phyloP scores from a whole-genome alignment of 2,113 vertebrate genomes.

The Eleginops maclovinus region DNA sequence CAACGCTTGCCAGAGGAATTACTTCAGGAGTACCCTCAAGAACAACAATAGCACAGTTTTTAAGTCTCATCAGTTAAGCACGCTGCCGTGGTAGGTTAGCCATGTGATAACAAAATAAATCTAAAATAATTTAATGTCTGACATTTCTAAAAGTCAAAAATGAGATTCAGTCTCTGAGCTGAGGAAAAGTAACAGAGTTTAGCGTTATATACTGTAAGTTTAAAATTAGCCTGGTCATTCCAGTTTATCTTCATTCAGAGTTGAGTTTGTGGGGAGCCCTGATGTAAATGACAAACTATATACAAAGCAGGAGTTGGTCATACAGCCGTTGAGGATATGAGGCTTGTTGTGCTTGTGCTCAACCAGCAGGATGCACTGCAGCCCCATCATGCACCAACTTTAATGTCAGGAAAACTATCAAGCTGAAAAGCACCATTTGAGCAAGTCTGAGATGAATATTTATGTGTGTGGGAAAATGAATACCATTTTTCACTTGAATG shows the following conservation, averaged over 20 bases:
- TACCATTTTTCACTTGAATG: conserved; percentile 79
- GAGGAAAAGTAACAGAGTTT: conserved; percentile 9
- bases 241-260: conserved; percentile 33
- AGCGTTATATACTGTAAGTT: conserved; percentile 35
- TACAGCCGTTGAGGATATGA: background rate
- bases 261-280: conserved; percentile 39
- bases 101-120: conserved; percentile 7
- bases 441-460: conserved; percentile 69
- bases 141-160: conserved; percentile 18
- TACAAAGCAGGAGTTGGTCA: conserved; percentile 36
- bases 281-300: conserved; percentile 33
- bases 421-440: conserved; percentile 58
- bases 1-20: conserved; percentile 30
- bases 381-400: conserved; percentile 54
- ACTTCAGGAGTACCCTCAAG: conserved; percentile 20
- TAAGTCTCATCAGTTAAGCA: conserved; percentile 26
- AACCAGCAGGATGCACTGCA: conserved; percentile 79
- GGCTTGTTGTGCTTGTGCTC: conserved; percentile 65
- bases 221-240: conserved; percentile 28
- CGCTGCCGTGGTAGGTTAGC: conserved; percentile 10
- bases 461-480: conserved; percentile 75
- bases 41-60: conserved; percentile 25
- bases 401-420: conserved; percentile 45
- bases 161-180: conserved; percentile 24
- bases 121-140: conserved; percentile 34